Evolutionary conservation across 2,113 vertebrate genomes (phyloP).

Genomic region (Anseranas semipalmata): DNA sequence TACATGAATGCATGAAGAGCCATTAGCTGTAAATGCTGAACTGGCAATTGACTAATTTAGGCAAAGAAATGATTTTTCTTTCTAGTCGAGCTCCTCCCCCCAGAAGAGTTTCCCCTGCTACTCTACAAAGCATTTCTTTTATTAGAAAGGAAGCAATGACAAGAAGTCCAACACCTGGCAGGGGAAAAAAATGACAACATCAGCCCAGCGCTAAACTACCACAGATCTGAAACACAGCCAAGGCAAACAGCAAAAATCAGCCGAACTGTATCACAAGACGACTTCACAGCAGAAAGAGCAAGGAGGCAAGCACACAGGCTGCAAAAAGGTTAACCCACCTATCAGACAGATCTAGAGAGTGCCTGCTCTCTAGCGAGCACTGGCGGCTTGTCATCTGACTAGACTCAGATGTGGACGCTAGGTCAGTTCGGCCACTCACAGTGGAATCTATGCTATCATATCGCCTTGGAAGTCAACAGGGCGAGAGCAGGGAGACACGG

Average conservation of each 20-base stretch:
- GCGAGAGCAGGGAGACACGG: constrained; percentile 8
- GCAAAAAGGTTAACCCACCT: constrained; percentile 47
- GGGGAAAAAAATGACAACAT: neutral
- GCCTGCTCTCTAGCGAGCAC: constrained; percentile 62
- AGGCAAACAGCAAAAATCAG: neutral
- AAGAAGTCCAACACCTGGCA: neutral
- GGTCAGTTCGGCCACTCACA: constrained; percentile 59
- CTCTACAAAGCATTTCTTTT: neutral
- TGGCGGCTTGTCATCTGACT: constrained; percentile 70
- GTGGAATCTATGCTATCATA: constrained; percentile 53
- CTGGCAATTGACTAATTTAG: neutral
- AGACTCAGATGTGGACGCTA: constrained; percentile 58
- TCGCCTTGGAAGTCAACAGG: constrained; percentile 39
- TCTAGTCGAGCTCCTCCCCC: neutral
- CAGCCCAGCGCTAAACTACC: neutral
- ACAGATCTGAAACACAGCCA: neutral
- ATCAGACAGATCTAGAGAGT: constrained; percentile 57
- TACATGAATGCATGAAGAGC: neutral
- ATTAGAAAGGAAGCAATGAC: neutral
- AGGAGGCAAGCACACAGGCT: neutral
- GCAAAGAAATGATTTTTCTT: neutral
- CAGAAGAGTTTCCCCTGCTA: neutral
- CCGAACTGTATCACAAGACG: neutral
- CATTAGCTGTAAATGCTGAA: constrained; percentile 1
- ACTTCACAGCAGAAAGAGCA: neutral